Conservation (phyloP, 2,113 vertebrate species). For the Pleuronectes platessa region DNA sequence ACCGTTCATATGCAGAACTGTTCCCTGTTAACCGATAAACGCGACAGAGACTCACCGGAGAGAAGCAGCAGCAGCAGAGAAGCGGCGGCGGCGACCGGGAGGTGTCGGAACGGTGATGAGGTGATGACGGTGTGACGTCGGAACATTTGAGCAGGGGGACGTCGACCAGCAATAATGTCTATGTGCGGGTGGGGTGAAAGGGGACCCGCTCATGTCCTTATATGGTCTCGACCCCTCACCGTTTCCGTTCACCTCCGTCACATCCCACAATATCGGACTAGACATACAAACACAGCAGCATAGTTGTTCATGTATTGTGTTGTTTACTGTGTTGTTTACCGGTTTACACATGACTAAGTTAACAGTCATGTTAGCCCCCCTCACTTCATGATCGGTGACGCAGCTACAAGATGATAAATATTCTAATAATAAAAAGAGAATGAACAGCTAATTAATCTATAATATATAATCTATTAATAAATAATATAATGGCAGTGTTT, state of each 20-base stretch:
- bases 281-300: background rate
- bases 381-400: no score
- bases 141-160: conserved; percentile 11
- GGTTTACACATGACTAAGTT: no score
- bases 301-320: background rate
- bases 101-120: background rate
- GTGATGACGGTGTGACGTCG: background rate
- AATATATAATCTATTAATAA: no score
- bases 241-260: background rate
- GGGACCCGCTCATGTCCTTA: conserved; percentile 77
- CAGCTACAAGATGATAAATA: no score
- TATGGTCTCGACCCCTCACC: conserved; percentile 81
- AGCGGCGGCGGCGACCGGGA: background rate
- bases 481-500: no score
- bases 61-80: conserved; percentile 17
- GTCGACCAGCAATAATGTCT: background rate
- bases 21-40: background rate
- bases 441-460: no score
- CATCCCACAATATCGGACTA: background rate
- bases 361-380: no score
- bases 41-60: conserved; percentile 50
- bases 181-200: background rate
- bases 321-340: no score
- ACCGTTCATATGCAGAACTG: background rate
- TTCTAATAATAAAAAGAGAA: no score